Percentiles rank a stretch among this genome's conserved stretches.
Conservation (phyloP, 2,797 vertebrate species). For the Neosilurus hyrtlii region DNA sequence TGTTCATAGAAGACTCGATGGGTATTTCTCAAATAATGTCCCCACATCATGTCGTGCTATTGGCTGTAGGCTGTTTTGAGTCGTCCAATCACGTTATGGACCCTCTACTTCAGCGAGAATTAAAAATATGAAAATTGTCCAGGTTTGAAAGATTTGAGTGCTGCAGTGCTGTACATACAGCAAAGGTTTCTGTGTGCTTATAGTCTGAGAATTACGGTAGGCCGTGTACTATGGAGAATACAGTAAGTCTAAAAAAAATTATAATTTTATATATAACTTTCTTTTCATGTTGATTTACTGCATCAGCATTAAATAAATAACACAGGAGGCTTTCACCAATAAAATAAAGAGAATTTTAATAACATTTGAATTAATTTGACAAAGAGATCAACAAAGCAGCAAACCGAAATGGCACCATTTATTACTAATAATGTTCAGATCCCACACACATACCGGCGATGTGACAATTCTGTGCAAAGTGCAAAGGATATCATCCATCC, state of each 20-base stretch:
- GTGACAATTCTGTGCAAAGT: conserved; percentile 6
- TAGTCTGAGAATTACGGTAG: not conserved
- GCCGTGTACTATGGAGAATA: not conserved
- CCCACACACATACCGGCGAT: not conserved
- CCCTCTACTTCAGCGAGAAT: no score
- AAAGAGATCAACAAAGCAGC: not conserved
- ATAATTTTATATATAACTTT: not conserved
- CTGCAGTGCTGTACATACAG: no score
- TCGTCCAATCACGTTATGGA: not conserved
- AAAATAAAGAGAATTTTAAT: conserved; percentile 22
- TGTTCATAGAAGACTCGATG: not conserved
- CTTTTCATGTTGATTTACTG: not conserved
- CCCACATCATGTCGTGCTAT: not conserved
- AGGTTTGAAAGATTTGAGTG: no score
- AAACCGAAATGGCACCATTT: not conserved
- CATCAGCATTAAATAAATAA: not conserved
- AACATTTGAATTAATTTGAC: not conserved
- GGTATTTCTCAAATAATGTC: no score
- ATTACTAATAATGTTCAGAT: not conserved
- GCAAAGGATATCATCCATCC: not conserved
- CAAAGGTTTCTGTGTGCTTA: not conserved
- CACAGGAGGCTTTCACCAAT: not conserved
- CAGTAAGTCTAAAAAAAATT: no score
- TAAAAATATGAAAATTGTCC: no score
- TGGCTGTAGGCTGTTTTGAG: no score